Evolutionary conservation across 2,888 invertebrate genomes (phyloP).

Genomic region (Meganola albula): DNA sequence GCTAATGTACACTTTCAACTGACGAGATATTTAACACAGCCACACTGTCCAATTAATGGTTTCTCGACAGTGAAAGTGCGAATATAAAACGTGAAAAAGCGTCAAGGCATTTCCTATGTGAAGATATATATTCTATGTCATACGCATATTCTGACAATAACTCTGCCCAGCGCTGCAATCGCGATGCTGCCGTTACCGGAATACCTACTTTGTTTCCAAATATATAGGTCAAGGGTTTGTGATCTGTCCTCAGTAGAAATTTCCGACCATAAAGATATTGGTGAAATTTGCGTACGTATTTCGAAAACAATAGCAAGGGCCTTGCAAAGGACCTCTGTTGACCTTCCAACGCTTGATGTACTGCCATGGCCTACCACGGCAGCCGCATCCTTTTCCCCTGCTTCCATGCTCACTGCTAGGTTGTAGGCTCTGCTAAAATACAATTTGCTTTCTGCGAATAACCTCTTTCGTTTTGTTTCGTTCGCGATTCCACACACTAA

Average conservation of each 20-base stretch:
- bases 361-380: too few relatives aligned
- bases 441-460: conserved; percentile 1
- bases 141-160: conserved; percentile 3
- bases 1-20: too few relatives aligned
- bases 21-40: too few relatives aligned
- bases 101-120: not conserved
- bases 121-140: conserved; percentile 2
- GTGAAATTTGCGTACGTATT: conserved; percentile 5
- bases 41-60: too few relatives aligned
- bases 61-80: too few relatives aligned
- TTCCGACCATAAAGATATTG: conserved; percentile 3
- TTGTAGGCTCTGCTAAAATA: not conserved
- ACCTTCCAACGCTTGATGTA: too few relatives aligned
- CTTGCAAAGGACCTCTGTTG: too few relatives aligned
- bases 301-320: conserved; percentile 6
- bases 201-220: too few relatives aligned
- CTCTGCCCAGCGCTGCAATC: too few relatives aligned
- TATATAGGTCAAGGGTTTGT: too few relatives aligned
- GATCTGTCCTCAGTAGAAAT: conserved; percentile 4
- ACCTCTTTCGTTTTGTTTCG: not conserved
- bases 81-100: too few relatives aligned
- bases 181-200: too few relatives aligned
- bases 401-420: not conserved
- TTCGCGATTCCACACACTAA: not conserved
- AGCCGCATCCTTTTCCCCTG: not conserved